A percentile compares a stretch with the other conserved stretches of the same genome.
phyloP scores from a whole-genome alignment of 2,888 invertebrate genomes.

The Tetramorium bicarinatum region DNA sequence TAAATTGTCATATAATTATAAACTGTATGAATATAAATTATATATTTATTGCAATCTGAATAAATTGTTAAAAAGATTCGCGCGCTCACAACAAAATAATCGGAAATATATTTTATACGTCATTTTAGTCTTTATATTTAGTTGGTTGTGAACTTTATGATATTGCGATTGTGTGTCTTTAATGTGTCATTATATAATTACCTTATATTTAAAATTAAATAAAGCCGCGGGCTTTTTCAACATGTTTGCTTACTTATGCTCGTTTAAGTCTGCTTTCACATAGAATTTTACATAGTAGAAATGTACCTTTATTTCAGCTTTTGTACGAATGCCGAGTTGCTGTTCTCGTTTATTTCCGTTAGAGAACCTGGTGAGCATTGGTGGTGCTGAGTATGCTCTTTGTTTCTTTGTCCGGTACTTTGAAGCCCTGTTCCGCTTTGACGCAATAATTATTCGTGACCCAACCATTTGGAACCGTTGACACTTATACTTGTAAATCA shows the following conservation, averaged over 20 bases:
- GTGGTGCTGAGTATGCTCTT: conserved; percentile 1
- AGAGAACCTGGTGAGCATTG: neutral
- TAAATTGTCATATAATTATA: conserved; percentile 25
- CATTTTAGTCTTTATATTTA: neutral
- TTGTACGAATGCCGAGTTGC: neutral
- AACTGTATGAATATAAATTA: conserved; percentile 23
- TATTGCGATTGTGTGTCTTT: neutral
- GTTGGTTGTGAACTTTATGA: neutral
- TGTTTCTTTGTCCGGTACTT: conserved; percentile 12
- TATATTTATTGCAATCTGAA: conserved; percentile 7
- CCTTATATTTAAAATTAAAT: neutral
- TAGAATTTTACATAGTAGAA: neutral
- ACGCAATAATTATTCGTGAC: neutral
- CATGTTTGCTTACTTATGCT: neutral
- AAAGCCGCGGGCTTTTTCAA: neutral
- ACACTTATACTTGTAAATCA: neutral
- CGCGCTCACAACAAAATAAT: neutral
- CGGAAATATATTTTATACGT: neutral
- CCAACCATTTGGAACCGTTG: neutral
- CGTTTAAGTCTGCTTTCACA: neutral
- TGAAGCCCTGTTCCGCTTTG: neutral
- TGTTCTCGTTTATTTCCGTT: conserved; percentile 12
- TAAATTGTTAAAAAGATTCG: neutral
- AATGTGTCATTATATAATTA: neutral
- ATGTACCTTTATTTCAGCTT: conserved; percentile 28